phyloP scores from a whole-genome alignment of 2,797 vertebrate species.

The Rousettus madagascariensis region DNA sequence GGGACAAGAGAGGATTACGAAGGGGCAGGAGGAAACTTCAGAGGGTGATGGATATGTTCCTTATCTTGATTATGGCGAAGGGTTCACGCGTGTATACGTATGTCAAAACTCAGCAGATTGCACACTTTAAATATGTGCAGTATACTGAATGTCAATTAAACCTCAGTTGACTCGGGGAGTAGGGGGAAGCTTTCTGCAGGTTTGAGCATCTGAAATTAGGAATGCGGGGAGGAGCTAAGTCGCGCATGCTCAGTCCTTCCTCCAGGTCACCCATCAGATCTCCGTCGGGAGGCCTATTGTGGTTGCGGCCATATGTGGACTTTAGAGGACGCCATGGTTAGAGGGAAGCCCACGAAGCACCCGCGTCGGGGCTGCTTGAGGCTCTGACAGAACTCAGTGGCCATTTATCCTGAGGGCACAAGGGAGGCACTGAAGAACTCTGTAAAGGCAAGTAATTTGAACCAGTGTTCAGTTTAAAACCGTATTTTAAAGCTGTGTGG shows the following conservation, averaged over 20 bases:
- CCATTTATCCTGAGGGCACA: background rate
- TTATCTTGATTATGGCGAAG: background rate
- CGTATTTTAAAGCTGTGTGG: background rate
- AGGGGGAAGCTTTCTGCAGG: fast-evolving
- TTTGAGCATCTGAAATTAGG: too few relatives aligned
- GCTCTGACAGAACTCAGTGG: background rate
- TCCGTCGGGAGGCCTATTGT: fast-evolving
- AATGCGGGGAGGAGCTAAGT: fast-evolving
- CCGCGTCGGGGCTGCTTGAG: fast-evolving
- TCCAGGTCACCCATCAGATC: background rate
- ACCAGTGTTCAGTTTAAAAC: background rate
- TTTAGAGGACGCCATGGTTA: fast-evolving
- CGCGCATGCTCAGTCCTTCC: background rate
- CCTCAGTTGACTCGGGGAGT: background rate
- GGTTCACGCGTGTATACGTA: background rate
- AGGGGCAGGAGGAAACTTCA: background rate
- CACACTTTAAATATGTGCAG: background rate
- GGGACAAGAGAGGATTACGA: background rate
- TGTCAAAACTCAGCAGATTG: background rate
- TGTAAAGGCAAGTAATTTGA: background rate
- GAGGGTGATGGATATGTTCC: background rate
- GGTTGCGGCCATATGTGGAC: fast-evolving
- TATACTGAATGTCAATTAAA: background rate
- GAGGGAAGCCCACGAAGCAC: fast-evolving
- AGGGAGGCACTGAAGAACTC: background rate